Evolutionary conservation across 2,113 vertebrate species (phyloP), one percentile per base, ranked within the genome.

Genomic region (Semicossyphus pulcher): DNA sequence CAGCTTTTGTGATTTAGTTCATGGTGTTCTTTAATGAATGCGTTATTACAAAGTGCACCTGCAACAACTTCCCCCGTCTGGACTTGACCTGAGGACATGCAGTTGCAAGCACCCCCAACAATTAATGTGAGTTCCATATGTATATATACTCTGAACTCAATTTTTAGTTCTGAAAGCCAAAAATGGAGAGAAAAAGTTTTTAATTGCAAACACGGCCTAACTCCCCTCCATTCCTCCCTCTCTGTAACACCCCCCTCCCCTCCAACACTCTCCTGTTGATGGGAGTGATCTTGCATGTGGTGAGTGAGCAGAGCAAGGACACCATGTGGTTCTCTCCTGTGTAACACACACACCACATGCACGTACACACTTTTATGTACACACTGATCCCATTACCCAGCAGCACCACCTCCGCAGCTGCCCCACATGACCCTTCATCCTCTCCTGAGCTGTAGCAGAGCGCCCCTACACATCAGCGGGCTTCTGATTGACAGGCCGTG

Each of bases 291-390:
- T 65, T 86, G 76, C 64, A 78, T 80, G 83, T 90, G 91, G 74
- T 93, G 93, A 94, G 85, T 92, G 92, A 94, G 72, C 73, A 92
- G 90, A 88, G 85, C 87, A 93, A 93, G 89, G 89, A 91, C 86
- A 85, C 84, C 84, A 76, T 88, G 82, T 82, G 82, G 74, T 81
- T 79, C 70, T 75, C 73, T 79, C 78, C 74, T 65, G 53, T 57
- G 58, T 8, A 76, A 69, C 77, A 85, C 71, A 85, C 81, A 80
- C 72, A 65, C 56, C 80, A 47, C 79, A 67, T 65, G 54, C 79
- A 72, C 79, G 34, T 4, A 56, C 67, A 74, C 81, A 84, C 83
- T 70, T 59, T 67, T 62, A 53, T 73, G n/a, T 63, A 68, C 83
- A 83, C 82, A 72, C 51, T 59, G 23, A 79, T 77, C 83, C 90